Evolutionary conservation across 1,140 invertebrate genomes (phyloP), one percentile per base, ranked within the genome.

Genomic region (Cataglyphis hispanica): DNA sequence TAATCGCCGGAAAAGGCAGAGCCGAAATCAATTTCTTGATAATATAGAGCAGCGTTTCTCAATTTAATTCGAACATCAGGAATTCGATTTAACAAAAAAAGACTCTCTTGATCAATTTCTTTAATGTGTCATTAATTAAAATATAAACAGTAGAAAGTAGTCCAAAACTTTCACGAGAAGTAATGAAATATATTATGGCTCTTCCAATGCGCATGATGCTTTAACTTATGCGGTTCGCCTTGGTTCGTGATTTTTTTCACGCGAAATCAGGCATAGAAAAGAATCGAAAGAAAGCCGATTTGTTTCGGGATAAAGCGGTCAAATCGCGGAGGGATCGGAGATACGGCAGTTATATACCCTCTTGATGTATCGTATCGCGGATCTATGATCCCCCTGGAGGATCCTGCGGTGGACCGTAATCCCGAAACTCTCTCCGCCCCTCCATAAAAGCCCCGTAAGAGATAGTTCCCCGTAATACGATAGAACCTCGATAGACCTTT

Each of bases 351-450:
- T 87, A 89, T 50, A 50, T 87, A 87, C 77, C 86, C 88, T 84
- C 88, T 37, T 77, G 89, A 90, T 90, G 86, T 90, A 90, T 90
- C 88, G 86, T 90, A 90, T 90, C 88, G 72, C 25, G 83, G 74
- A 90, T 90, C 89, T 90, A 88, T 60, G 89, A 90, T 89, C 88
- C 86, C 78, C 89, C 63, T 31, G 63, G 89, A 89, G 88, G 70
- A 75, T 84, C 66, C 86, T 86, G 89, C 86, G 89, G 89, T 89
- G 89, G 89, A 89, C 88, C 89, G 86, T 90, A 90, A 90, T 90
- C 89, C 89, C 72, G 64, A 86, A 87, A 85, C 76, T 72, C 86
- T 81, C 22, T 75, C 66, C 72, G 77, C 85, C 64, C 31, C 67
- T 77, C 22, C 86, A 80, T 84, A 90, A 87, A 83, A 87, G 88